Evolutionary conservation across 2,113 vertebrate species (phyloP).

Genomic region (Hystrix cristata): DNA sequence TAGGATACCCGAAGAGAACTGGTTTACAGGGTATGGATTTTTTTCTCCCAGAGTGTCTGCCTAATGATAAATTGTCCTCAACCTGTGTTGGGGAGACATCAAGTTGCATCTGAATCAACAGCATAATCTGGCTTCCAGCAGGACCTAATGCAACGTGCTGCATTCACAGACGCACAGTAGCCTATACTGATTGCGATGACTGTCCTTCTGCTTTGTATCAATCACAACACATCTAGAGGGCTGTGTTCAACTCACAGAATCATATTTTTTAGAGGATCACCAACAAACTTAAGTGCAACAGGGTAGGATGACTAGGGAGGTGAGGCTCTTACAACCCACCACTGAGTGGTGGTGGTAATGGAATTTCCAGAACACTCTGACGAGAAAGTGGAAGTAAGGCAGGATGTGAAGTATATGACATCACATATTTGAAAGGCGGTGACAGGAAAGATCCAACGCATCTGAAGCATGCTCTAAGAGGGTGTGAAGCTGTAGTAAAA

Average conservation of each 20-base stretch:
- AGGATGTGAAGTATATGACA: neutral
- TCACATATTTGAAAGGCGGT: neutral
- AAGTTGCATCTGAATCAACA: neutral
- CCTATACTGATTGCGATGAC: neutral
- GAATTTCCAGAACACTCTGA: neutral
- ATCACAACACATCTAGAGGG: neutral
- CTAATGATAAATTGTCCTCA: conserved; percentile 51
- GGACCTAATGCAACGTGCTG: neutral
- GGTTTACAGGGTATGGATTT: conserved; percentile 34
- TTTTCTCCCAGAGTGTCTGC: conserved; percentile 62
- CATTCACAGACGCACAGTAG: neutral
- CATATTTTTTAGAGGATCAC: neutral
- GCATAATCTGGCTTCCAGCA: neutral
- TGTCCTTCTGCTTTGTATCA: neutral
- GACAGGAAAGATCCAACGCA: neutral
- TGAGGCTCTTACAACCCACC: neutral
- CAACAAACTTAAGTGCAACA: neutral
- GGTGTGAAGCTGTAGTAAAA: neutral
- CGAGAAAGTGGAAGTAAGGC: neutral
- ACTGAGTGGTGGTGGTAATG: neutral
- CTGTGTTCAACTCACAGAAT: neutral
- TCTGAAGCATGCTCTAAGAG: neutral
- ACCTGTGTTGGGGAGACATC: neutral
- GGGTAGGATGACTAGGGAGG: neutral
- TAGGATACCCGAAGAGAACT: conserved; percentile 28